Evolutionary conservation across 2,113 vertebrate genomes (phyloP).

Genomic region (Megatriorchis doriae): DNA sequence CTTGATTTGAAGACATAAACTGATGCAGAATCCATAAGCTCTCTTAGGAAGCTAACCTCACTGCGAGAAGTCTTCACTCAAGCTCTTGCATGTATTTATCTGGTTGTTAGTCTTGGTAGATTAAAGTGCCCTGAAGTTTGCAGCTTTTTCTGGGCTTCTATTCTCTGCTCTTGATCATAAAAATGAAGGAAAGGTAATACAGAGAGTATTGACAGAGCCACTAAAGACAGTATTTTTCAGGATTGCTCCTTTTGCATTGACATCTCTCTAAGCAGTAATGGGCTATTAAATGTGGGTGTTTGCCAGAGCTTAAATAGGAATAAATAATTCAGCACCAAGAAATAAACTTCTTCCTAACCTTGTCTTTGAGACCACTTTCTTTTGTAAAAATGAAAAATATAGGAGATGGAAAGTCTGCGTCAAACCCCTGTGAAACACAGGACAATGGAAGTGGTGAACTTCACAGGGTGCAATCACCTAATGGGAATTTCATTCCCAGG

Average conservation of each 20-base stretch:
- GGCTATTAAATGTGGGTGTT: background rate
- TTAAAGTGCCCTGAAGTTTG: background rate
- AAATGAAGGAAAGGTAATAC: background rate
- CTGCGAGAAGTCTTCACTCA: background rate
- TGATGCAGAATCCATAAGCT: background rate
- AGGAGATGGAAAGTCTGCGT: background rate
- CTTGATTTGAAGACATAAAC: background rate
- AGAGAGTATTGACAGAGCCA: background rate
- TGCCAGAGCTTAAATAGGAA: background rate
- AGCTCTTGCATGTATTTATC: background rate
- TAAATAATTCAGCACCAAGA: slow-evolving; percentile 45
- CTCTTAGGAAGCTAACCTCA: background rate
- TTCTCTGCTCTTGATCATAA: background rate
- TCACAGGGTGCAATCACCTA: background rate
- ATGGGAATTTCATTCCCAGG: background rate
- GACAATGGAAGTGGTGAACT: background rate
- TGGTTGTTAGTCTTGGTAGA: background rate
- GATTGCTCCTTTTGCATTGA: background rate
- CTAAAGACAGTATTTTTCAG: background rate
- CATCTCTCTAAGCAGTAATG: background rate
- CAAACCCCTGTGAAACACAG: background rate
- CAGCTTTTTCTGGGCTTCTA: background rate
- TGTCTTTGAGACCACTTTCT: background rate
- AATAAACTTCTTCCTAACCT: background rate
- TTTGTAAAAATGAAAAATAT: background rate